A percentile compares a stretch with the other conserved stretches of the same genome.
phyloP scores from a whole-genome alignment of 1,140 invertebrate genomes.

The Oncopeltus fasciatus region DNA sequence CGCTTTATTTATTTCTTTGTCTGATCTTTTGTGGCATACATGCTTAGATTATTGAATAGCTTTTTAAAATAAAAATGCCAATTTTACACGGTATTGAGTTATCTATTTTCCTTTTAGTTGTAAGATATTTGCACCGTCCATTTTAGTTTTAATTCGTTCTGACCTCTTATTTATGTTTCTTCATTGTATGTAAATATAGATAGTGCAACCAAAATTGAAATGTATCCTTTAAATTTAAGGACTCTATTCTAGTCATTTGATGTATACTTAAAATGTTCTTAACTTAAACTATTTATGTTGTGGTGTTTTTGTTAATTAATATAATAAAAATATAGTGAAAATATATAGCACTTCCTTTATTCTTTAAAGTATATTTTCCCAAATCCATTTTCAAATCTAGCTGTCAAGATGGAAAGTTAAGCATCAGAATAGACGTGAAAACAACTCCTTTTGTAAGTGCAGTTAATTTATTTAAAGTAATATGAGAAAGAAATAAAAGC shows the following conservation, averaged over 20 bases:
- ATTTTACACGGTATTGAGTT: background rate
- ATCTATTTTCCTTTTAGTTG: background rate
- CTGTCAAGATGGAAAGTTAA: too few relatives aligned
- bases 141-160: background rate
- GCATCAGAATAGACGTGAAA: too few relatives aligned
- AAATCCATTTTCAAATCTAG: too few relatives aligned
- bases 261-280: background rate
- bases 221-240: slow-evolving; percentile 6
- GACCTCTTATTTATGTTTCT: background rate
- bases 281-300: background rate
- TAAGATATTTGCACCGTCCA: slow-evolving; percentile 6
- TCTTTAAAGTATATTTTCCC: too few relatives aligned
- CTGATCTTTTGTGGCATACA: background rate
- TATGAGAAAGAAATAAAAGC: too few relatives aligned
- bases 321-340: too few relatives aligned
- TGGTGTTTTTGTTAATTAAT: background rate
- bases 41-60: background rate
- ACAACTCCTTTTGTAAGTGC: too few relatives aligned
- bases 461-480: too few relatives aligned
- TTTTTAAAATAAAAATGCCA: background rate
- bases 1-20: background rate
- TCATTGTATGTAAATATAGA: background rate
- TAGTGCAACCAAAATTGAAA: background rate
- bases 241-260: background rate
- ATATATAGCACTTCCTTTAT: too few relatives aligned